phyloP scores from a whole-genome alignment of 2,888 invertebrate species.

The Dorcus hopei region DNA sequence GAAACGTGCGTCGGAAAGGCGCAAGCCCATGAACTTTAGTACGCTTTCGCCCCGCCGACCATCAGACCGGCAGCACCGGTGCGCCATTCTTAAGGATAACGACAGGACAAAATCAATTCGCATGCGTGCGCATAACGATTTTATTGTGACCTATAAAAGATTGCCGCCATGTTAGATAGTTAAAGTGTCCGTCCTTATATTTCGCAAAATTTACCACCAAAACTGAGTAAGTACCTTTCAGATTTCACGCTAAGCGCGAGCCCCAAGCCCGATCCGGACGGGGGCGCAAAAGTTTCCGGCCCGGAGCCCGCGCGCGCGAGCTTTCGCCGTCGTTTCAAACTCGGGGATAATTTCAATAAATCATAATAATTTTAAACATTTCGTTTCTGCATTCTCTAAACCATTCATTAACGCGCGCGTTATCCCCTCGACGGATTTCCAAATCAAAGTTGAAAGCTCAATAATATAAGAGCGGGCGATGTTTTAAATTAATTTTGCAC shows the following conservation, averaged over 20 bases:
- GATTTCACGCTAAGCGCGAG: neutral
- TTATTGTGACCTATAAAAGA: slow-evolving; percentile 44
- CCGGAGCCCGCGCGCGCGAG: too few relatives aligned
- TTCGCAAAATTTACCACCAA: slow-evolving; percentile 20
- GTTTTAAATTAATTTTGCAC: too few relatives aligned
- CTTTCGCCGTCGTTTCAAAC: too few relatives aligned
- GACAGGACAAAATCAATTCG: slow-evolving; percentile 39
- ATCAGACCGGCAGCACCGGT: slow-evolving; percentile 25
- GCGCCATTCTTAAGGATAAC: slow-evolving; percentile 17
- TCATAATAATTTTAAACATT: too few relatives aligned
- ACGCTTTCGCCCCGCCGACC: slow-evolving; percentile 20
- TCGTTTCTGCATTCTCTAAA: too few relatives aligned
- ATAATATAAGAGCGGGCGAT: too few relatives aligned
- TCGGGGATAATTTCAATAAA: too few relatives aligned
- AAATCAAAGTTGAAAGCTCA: too few relatives aligned
- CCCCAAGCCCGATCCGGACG: neutral
- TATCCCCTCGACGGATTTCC: too few relatives aligned
- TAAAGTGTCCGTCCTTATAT: slow-evolving; percentile 42
- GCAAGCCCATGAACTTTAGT: slow-evolving; percentile 8
- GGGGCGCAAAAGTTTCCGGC: neutral
- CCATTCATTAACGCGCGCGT: too few relatives aligned
- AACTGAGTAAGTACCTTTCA: slow-evolving; percentile 18
- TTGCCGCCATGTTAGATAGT: slow-evolving; percentile 47
- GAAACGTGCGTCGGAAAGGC: neutral
- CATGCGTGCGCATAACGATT: slow-evolving; percentile 42